Evolutionary conservation across 2,888 invertebrate genomes (phyloP).

Genomic region (Drosophila borborema): DNA sequence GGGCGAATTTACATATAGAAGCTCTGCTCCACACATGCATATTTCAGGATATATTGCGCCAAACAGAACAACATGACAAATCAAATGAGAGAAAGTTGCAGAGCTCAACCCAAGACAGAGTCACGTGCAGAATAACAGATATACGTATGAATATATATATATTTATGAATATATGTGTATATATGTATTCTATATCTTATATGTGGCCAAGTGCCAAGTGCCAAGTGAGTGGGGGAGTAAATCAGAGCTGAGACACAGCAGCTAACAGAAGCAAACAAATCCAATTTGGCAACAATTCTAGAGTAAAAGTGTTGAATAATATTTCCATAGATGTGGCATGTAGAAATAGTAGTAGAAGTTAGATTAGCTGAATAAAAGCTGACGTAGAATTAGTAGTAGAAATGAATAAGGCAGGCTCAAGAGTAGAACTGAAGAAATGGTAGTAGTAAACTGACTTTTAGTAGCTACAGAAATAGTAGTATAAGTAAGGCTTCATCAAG

Average conservation of each 20-base stretch:
- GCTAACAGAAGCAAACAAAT: background rate
- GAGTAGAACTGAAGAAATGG: no score
- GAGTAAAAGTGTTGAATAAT: background rate
- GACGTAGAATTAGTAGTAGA: no score
- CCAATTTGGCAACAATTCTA: background rate
- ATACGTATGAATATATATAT: background rate
- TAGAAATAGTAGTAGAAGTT: no score
- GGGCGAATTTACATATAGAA: background rate
- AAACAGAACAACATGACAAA: conserved; percentile 4
- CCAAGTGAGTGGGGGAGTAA: background rate
- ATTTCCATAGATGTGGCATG: background rate
- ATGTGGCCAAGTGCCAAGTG: background rate
- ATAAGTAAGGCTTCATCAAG: no score
- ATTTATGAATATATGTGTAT: background rate
- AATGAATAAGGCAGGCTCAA: no score
- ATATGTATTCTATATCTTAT: background rate
- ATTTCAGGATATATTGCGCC: conserved; percentile 6
- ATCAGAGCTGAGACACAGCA: background rate
- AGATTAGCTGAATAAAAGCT: no score
- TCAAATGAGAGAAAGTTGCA: conserved; percentile 2
- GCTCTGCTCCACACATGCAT: conserved; percentile 1
- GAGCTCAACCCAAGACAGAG: background rate
- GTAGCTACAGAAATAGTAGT: no score
- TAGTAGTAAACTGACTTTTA: no score
- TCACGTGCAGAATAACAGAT: conserved; percentile 1